Base-by-base conservation (phyloP, 2,888 invertebrate species). In the Baronia brevicornis region DNA sequence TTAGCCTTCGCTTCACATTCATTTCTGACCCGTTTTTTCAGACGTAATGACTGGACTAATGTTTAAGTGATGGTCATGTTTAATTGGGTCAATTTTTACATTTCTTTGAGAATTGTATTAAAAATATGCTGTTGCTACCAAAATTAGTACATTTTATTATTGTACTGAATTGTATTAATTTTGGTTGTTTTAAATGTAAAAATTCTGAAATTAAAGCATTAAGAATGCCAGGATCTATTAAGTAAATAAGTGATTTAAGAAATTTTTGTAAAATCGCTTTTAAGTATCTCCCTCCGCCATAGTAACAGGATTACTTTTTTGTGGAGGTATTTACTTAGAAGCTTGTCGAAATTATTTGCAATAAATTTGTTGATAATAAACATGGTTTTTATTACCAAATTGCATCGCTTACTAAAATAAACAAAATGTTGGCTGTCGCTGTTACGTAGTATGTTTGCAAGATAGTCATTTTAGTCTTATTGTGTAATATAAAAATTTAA, bases 291-390 rank as follows among this genome's bases (percentile, higher is more conserved):
- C 61, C 54, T 67, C 65, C 47, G 49, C 39, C 26, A 17, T 27
- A 33, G 34, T 25, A 23, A 24, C 14, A 36, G 31, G 28, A 38
- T 35, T 39, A 38, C 23, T 24, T 30, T 28, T 28, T 13, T 36
- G 28, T 41, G 48, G 67, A 64, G 62, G 65, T 69, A 59, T 54
- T 53, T 62, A 44, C 65, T 71, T 73, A 68, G 59, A 68, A 62
- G 51, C 49, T 56, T 60, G 58, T 60, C 52, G 57, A 49, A 59
- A 60, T 62, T 60, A 66, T 70, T 73, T 77, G 67, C 61, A 79
- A 75, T 75, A 74, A 67, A 72, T 54, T 72, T 78, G 72, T 70
- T 78, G 62, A 70, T 59, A 64, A 51, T 45, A 41, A 5, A 28
- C 10, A 26, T 29, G 30, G 19, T 30, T 35, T 43, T 47, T 45